Evolutionary conservation across 1,140 invertebrate species (phyloP).

Genomic region (Mya arenaria): DNA sequence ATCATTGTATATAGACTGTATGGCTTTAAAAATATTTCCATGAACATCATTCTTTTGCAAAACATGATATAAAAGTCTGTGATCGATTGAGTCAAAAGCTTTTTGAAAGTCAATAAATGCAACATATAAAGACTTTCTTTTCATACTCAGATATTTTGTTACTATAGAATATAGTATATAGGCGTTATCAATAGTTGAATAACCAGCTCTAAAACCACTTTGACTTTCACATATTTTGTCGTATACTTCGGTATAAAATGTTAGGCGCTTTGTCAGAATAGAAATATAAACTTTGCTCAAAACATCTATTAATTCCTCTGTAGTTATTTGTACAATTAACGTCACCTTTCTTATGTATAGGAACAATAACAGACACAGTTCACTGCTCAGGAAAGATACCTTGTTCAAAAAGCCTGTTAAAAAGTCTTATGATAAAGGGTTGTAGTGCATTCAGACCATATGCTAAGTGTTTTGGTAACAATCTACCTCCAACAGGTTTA

Average conservation of each 20-base stretch:
- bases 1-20: slow-evolving; percentile 32
- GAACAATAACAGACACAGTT: not conserved
- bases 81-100: slow-evolving; percentile 22
- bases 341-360: not conserved
- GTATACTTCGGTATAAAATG: slow-evolving; percentile 2
- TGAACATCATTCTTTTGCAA: slow-evolving; percentile 6
- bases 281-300: not conserved
- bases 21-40: not conserved
- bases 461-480: too few species aligned
- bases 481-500: not conserved
- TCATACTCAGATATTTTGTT: slow-evolving; percentile 19
- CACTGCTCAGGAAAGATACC: slow-evolving; percentile 1
- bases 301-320: slow-evolving; percentile 6
- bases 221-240: slow-evolving; percentile 17
- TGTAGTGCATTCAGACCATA: not conserved
- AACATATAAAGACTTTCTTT: slow-evolving; percentile 11
- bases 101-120: slow-evolving; percentile 42
- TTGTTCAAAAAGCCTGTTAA: not conserved
- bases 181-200: slow-evolving; percentile 34
- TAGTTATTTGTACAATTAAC: not conserved
- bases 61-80: not conserved
- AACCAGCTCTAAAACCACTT: slow-evolving; percentile 27
- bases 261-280: not conserved
- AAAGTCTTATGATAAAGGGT: not conserved
- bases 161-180: slow-evolving; percentile 42